Evolutionary conservation across 1,140 invertebrate genomes (phyloP), one percentile per base, ranked within the genome.

Genomic region (Drosophila azteca): DNA sequence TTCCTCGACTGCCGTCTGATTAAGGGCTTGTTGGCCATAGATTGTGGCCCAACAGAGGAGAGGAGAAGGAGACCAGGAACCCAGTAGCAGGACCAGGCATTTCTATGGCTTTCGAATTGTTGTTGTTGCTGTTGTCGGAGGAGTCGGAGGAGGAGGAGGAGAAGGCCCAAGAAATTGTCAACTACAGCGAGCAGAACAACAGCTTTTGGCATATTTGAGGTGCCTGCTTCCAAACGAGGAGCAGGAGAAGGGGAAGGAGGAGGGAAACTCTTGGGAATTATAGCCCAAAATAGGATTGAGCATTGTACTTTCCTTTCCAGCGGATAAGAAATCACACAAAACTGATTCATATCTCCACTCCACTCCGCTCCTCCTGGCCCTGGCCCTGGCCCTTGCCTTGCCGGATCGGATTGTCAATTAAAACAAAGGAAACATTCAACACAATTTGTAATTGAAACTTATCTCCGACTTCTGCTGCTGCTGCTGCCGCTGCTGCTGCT

Each of bases 371-470:
- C 24, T 26, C 24, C 3, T 6, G 24, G 24, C 5, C 24, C 24
- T 5, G 24, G 24, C 24, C 5, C 24, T 26, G 24, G 24, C 24
- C 24, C 24, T 26, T 4, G 24, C 24, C 24, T 24, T 4, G 24
- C 24, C 24, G 24, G 24, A 3, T 24, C 57, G 61, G 60, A 62
- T 81, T 84, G 80, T 84, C 80, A 84, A 84, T 87, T 84, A 84
- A 87, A 87, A 61, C 43, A 51, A 50, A 24, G 55, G 31, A 54
- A 75, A 82, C 78, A 85, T 81, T 48, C 59, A 64, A 81, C 64
- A 85, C 81, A 87, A 87, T 87, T 85, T 85, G 82, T 85, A 85
- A 85, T 85, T 85, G 81, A 85, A 85, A 87, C 81, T 85, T 85
- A 85, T 85, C 81, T 81, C 65, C 57, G 51, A 51, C 51, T 31